Evolutionary conservation across 2,888 invertebrate genomes (phyloP).

Genomic region (Chrysodeixis includens): DNA sequence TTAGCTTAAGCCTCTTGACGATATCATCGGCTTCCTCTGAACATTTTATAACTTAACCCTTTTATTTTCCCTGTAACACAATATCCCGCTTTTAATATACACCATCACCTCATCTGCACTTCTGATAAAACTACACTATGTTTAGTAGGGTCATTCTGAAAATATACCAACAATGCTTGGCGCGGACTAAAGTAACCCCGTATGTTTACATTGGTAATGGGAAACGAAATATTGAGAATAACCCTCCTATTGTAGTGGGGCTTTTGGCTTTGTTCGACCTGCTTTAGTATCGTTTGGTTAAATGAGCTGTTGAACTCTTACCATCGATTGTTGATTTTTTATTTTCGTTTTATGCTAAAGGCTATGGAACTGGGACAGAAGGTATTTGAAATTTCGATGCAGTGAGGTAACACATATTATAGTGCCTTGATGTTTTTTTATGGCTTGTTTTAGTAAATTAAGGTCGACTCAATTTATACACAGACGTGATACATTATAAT

Average conservation of each 20-base stretch:
- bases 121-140: constrained; percentile 74
- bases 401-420: no score
- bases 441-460: no score
- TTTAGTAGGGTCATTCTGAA: constrained; percentile 69
- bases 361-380: neutral
- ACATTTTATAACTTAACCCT: neutral
- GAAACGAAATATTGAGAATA: constrained; percentile 29
- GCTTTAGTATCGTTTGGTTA: neutral
- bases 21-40: neutral
- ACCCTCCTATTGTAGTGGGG: constrained; percentile 13
- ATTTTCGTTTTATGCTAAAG: neutral
- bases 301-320: constrained; percentile 1
- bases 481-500: no score
- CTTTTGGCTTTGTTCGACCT: constrained; percentile 8
- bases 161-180: constrained; percentile 61
- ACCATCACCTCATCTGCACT: constrained; percentile 58
- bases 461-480: no score
- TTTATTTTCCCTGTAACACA: constrained; percentile 5
- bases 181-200: constrained; percentile 48
- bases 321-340: neutral
- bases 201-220: constrained; percentile 48
- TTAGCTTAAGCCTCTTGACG: neutral
- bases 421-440: no score
- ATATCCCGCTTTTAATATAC: constrained; percentile 28
- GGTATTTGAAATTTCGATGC: no score